These are phyloP conservation scores for Phymorhynchus buccinoides DNA, from an alignment of 1,140 invertebrate genomes.

Conservation along the genomic window DNA sequence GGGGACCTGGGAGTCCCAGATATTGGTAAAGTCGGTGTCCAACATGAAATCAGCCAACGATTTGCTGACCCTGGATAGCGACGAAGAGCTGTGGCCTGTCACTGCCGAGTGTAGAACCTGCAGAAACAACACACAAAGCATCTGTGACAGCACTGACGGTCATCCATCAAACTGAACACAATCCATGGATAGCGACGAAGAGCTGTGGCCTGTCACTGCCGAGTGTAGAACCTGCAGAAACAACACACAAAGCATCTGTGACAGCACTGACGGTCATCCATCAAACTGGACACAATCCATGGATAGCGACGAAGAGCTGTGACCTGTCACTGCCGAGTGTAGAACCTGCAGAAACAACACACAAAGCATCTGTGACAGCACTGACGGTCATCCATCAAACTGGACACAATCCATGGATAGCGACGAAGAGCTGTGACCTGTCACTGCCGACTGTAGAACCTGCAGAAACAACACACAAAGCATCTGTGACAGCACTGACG, in stretches of 20 bases:
- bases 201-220: conserved; percentile 72
- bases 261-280: background rate
- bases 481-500: background rate
- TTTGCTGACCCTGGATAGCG: conserved; percentile 57
- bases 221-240: conserved; percentile 72
- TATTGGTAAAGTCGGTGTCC: conserved; percentile 61
- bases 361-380: background rate
- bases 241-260: background rate
- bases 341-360: conserved; percentile 69
- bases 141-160: background rate
- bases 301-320: conserved; percentile 59
- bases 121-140: conserved; percentile 33
- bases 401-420: conserved; percentile 45
- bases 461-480: conserved; percentile 51
- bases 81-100: conserved; percentile 68
- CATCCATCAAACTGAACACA: no score
- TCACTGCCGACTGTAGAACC: conserved; percentile 74
- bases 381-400: no score
- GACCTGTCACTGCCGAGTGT: conserved; percentile 73
- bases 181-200: conserved; percentile 56
- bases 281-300: no score
- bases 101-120: conserved; percentile 74
- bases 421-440: conserved; percentile 68
- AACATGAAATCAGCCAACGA: conserved; percentile 62
- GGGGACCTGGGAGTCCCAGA: conserved; percentile 48